A percentile compares a stretch with the other conserved stretches of the same genome.
Evolutionary conservation across 2,888 invertebrate species (phyloP).

Genomic region (Liposcelis brunnea): DNA sequence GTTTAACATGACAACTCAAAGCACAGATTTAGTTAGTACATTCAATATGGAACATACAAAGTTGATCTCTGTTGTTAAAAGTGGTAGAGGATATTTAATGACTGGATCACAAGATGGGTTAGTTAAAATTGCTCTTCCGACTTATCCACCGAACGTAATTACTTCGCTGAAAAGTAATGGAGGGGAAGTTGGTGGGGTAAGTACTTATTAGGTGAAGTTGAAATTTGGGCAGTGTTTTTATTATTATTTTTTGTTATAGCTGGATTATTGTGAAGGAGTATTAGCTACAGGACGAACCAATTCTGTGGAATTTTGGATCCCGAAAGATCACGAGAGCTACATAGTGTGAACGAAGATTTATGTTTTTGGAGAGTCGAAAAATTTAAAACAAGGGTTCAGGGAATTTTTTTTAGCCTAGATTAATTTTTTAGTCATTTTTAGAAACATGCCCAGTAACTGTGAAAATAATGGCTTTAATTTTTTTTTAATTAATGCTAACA

Average conservation of each 20-base stretch:
- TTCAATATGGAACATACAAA: too few species aligned
- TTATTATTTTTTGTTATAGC: slow-evolving; percentile 27
- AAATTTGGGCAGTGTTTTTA: slow-evolving; percentile 6
- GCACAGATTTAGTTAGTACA: too few species aligned
- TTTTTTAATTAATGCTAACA: too few species aligned
- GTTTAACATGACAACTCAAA: background rate
- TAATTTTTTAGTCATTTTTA: too few species aligned
- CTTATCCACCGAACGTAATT: slow-evolving; percentile 29
- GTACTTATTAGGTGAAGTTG: background rate
- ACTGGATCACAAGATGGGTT: slow-evolving; percentile 32
- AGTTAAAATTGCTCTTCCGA: slow-evolving; percentile 32
- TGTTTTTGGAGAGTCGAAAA: too few species aligned
- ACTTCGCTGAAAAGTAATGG: slow-evolving; percentile 26
- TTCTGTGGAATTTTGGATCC: slow-evolving; percentile 34
- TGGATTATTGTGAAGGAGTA: slow-evolving; percentile 31
- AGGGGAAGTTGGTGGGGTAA: slow-evolving; percentile 31
- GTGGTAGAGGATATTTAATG: slow-evolving; percentile 29
- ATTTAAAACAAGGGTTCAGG: too few species aligned
- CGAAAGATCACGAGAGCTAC: slow-evolving; percentile 14
- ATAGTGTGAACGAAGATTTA: too few species aligned
- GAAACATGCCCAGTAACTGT: too few species aligned
- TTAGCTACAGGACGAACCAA: slow-evolving; percentile 33
- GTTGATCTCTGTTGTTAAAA: slow-evolving; percentile 30
- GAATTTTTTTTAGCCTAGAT: too few species aligned
- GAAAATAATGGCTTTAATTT: too few species aligned